These are phyloP conservation scores for Hipparchia semele DNA, from an alignment of 2,888 invertebrate species.

Conservation along the genomic window DNA sequence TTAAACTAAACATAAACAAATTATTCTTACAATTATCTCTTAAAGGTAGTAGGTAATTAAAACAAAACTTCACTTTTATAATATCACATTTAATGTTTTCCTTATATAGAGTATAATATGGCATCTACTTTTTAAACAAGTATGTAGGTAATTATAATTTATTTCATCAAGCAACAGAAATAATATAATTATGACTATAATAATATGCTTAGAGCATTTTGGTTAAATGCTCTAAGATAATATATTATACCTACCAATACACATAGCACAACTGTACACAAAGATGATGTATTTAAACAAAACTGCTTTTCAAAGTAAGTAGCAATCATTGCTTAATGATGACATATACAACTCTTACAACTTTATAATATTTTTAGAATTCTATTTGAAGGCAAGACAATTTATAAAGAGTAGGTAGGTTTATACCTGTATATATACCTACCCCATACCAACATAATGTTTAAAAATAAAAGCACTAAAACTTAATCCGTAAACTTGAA, in stretches of 20 bases:
- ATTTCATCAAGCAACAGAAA: conserved; percentile 15
- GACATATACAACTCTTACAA: neutral
- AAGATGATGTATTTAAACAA: conserved; percentile 6
- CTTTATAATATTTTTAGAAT: neutral
- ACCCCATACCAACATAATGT: neutral
- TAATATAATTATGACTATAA: conserved; percentile 1
- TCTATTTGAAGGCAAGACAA: neutral
- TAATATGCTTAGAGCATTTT: neutral
- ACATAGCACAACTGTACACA: conserved; percentile 26
- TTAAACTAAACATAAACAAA: too few species aligned
- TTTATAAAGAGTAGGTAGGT: too few species aligned
- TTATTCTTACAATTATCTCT: too few species aligned
- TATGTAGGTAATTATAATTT: conserved; percentile 10
- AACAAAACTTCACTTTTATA: conserved; percentile 27
- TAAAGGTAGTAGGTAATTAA: conserved; percentile 14
- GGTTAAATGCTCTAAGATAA: too few species aligned
- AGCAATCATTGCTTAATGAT: neutral
- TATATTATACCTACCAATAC: neutral
- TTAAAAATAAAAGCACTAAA: neutral
- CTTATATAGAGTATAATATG: conserved; percentile 33
- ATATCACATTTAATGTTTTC: conserved; percentile 49
- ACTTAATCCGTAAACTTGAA: conserved; percentile 40
- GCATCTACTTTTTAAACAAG: conserved; percentile 29
- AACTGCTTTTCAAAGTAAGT: conserved; percentile 8
- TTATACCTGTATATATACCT: too few species aligned